Conservation (phyloP, 1,140 invertebrate species). For the Zaprionus africanus region DNA sequence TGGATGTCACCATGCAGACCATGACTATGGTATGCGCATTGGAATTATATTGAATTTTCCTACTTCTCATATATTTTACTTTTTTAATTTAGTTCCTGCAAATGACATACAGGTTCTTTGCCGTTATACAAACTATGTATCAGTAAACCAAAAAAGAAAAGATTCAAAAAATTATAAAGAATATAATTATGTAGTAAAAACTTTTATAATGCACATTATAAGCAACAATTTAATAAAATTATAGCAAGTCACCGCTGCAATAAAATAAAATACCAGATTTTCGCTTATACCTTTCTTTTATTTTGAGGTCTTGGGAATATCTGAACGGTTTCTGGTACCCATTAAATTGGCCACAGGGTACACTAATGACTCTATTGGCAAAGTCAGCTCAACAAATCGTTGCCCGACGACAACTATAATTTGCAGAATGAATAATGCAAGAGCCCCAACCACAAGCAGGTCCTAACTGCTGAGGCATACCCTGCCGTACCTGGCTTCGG, state of each 20-base stretch:
- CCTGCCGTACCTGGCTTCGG: not conserved
- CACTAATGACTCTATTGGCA: slow-evolving; percentile 6
- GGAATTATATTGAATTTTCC: fast-evolving
- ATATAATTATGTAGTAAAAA: not conserved
- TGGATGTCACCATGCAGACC: slow-evolving; percentile 59
- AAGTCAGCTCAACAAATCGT: not conserved
- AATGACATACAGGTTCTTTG: slow-evolving; percentile 56
- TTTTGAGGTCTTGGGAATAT: not conserved
- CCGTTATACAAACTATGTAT: slow-evolving; percentile 55
- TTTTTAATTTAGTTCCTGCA: slow-evolving; percentile 38
- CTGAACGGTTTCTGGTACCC: not conserved
- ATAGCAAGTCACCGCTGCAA: not conserved
- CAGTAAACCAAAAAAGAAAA: slow-evolving; percentile 12
- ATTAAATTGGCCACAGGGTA: not conserved
- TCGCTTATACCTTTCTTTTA: not conserved
- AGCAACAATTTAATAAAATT: not conserved
- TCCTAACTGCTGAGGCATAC: not conserved
- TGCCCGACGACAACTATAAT: not conserved
- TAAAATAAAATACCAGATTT: not conserved
- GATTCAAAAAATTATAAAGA: not conserved
- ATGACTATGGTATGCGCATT: slow-evolving; percentile 47
- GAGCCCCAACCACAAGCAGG: not conserved
- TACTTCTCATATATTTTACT: not conserved
- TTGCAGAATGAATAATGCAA: slow-evolving; percentile 2
- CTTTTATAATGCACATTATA: not conserved